Evolutionary conservation across 2,797 vertebrate genomes (phyloP).

Genomic region (Lacerta agilis): DNA sequence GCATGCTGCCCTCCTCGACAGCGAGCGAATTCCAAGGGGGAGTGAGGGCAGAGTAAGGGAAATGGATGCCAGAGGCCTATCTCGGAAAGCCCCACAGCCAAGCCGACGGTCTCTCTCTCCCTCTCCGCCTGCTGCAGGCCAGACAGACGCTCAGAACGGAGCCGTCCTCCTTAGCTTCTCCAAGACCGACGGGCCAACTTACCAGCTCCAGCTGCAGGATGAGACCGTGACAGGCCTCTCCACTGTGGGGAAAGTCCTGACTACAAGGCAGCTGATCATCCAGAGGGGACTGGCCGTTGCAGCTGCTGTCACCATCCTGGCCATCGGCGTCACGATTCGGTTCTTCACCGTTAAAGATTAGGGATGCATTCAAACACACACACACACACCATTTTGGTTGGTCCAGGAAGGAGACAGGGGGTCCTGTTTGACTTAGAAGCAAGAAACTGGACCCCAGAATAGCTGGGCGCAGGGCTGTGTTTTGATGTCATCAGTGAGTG

Average conservation of each 20-base stretch:
- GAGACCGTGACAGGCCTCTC: fast-evolving
- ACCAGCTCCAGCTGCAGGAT: slow-evolving; percentile 12
- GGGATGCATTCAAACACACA: fast-evolving
- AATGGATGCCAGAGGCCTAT: no score
- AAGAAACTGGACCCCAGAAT: not conserved
- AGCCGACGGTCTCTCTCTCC: fast-evolving
- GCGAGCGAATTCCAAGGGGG: no score
- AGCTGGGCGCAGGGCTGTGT: fast-evolving
- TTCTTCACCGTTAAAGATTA: slow-evolving; percentile 36
- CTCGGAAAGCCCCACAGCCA: no score
- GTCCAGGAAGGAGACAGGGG: no score
- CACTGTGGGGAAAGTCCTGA: fast-evolving
- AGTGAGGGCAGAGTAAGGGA: no score
- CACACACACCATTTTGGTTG: no score
- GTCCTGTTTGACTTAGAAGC: no score
- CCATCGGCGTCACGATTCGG: not conserved
- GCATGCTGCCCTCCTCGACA: no score
- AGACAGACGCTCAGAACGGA: fast-evolving
- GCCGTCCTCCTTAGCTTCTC: slow-evolving; percentile 48
- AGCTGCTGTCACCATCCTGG: fast-evolving
- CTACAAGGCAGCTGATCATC: slow-evolving; percentile 38
- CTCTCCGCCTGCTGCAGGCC: slow-evolving; percentile 35
- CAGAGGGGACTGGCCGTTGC: slow-evolving; percentile 11
- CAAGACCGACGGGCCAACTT: fast-evolving
- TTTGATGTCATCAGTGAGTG: not conserved